Evolutionary conservation across 1,140 invertebrate species (phyloP), one percentile per base, ranked within the genome.

Genomic region (Bombyx mandarina): DNA sequence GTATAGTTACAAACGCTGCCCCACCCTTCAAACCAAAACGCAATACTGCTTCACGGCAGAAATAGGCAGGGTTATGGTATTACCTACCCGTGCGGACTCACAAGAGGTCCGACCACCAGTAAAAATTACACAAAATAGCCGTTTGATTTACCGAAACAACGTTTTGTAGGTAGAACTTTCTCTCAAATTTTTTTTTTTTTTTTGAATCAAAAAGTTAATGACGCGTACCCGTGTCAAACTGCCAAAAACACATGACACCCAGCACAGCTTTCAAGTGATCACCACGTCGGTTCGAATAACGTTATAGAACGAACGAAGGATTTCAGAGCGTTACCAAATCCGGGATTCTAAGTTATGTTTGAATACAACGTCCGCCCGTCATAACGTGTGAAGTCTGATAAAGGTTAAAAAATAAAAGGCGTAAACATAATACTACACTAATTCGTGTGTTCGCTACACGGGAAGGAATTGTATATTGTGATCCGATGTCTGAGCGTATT

Each of bases 171-270:
- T 35, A 5, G 26, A 2, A 35, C 4, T 3, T 3, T 35, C 2
- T 5, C 26, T 35, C 26, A 35, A 5, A 5, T 5, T 3, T 35
- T 35, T 2, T 35, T 35, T 35, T 35, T 35, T 35, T 3, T 35
- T 35, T 35, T 35, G 69, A 66, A 61, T 72, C 62, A 60, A 68
- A 75, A 75, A 81, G 67, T 73, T 80, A 83, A 82, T 83, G 79
- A 84, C 82, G 78, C 80, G 76, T 80, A 86, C 83, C 83, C 81
- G 68, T 75, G 78, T 86, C 82, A 86, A 71, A 63, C 72, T 82
- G 82, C 84, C 82, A 86, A 62, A 75, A 80, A 73, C 83, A 83
- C 75, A 71, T 83, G 76, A 84, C 81, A 84, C 80, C 79, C 80
- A 63, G 72, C 71, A 61, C 69, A 67, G 73, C 81, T 79, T 80